Evolutionary conservation across 2,888 invertebrate species (phyloP), one percentile per base, ranked within the genome.

Genomic region (Spodoptera exigua): DNA sequence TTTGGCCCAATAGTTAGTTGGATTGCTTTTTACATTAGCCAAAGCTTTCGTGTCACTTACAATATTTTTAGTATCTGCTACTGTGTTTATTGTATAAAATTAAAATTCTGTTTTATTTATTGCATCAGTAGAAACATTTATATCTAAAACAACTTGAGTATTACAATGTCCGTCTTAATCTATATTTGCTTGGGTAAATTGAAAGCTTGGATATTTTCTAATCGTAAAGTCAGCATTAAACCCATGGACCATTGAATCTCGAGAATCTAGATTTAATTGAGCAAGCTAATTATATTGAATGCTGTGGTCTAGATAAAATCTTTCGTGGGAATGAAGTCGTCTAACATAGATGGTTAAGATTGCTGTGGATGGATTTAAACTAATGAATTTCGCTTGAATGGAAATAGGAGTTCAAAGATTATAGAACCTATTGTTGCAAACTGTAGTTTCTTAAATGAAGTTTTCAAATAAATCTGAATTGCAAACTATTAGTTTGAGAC

Each of bases 231-330:
- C 60, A 44, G 47, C 27, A 21, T 54, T 62, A 36, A 45, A n/a
- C 37, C 55, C 12, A 41, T 39, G 48, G 57, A 46, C 65, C 58
- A 68, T 78, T 76, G 80, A 79, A 80, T 75, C 74, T 64, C 58
- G 64, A 69, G 70, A 74, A 73, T 80, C 81, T 79, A 82, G 83
- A 79, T 84, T 87, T 85, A 87, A 88, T 88, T 86, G 84, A 79
- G 83, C 83, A 80, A 84, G 84, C 88, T 88, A 88, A 89, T 88
- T 89, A 88, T 85, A 86, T 84, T 79, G 82, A 81, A 78, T 81
- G 76, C 70, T 82, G 79, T 79, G 65, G 68, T 66, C 56, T 32
- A 74, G 84, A 84, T 87, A 81, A 75, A 57, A 76, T 77, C 74
- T 74, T 68, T 76, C 82, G 80, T 85, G 85, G 79, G 83, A 87